Percentiles rank a stretch among this genome's conserved stretches.
phyloP scores from a whole-genome alignment of 2,797 vertebrate species.

The Oreortyx pictus region DNA sequence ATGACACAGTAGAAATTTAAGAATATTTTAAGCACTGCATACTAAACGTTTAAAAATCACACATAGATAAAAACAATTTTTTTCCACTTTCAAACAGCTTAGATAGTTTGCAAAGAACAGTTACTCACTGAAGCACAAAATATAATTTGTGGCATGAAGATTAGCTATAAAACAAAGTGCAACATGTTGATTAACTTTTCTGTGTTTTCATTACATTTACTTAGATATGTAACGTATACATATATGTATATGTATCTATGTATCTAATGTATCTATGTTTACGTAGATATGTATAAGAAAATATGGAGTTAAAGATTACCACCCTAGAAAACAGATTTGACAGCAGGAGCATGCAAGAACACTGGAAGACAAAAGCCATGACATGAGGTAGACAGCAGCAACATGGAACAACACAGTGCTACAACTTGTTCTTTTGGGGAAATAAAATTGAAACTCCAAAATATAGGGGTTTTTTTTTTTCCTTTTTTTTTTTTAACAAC shows the following conservation, averaged over 20 bases:
- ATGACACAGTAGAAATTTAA: background rate
- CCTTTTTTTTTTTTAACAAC: background rate
- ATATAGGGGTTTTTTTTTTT: too few relatives aligned
- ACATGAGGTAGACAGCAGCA: background rate
- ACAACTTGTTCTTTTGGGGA: background rate
- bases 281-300: too few relatives aligned
- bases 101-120: background rate
- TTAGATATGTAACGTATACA: too few relatives aligned
- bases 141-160: background rate
- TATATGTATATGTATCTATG: too few relatives aligned
- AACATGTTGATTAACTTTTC: background rate
- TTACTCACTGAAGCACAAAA: background rate
- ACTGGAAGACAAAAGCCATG: background rate
- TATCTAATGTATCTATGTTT: too few relatives aligned
- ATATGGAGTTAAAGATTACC: background rate
- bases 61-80: background rate
- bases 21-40: background rate
- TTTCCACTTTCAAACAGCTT: background rate
- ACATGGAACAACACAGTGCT: background rate
- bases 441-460: background rate
- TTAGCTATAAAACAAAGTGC: background rate
- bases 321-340: background rate
- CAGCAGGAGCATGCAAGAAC: background rate
- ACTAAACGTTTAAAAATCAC: background rate
- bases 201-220: background rate